Evolutionary conservation across 2,797 vertebrate species (phyloP).

Genomic region (Alosa sapidissima): DNA sequence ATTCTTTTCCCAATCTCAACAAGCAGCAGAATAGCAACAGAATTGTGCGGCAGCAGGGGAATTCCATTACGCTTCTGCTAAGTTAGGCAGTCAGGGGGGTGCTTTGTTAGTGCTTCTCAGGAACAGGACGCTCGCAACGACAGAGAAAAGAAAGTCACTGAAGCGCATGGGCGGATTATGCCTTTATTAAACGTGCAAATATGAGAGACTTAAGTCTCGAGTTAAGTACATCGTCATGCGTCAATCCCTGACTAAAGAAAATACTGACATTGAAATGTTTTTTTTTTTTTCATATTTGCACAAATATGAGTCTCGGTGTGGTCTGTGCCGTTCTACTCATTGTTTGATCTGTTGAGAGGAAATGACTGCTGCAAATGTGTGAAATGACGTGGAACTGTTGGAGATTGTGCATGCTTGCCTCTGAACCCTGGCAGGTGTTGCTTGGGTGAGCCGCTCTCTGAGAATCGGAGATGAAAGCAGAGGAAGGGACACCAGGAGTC

Average conservation of each 20-base stretch:
- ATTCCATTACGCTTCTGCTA: no score
- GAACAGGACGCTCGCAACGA: no score
- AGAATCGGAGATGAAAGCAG: neutral
- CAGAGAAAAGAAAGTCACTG: no score
- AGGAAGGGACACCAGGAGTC: neutral
- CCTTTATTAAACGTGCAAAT: no score
- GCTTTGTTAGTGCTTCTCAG: no score
- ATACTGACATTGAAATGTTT: no score
- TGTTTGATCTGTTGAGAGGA: neutral
- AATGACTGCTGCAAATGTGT: neutral
- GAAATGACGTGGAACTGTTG: neutral
- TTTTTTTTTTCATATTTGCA: no score
- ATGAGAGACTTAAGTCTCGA: no score
- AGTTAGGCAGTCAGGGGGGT: no score
- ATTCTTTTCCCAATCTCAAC: neutral
- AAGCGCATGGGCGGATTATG: no score
- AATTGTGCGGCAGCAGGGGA: neutral
- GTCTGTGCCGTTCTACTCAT: neutral
- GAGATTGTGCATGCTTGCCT: neutral
- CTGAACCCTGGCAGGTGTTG: neutral
- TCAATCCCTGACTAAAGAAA: no score
- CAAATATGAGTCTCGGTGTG: neutral
- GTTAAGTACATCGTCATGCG: no score
- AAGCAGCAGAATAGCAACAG: neutral
- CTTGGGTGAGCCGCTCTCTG: neutral